A percentile compares a stretch with the other conserved stretches of the same genome.
Conservation (phyloP, 2,113 vertebrate species). For the Hemiscyllium ocellatum region DNA sequence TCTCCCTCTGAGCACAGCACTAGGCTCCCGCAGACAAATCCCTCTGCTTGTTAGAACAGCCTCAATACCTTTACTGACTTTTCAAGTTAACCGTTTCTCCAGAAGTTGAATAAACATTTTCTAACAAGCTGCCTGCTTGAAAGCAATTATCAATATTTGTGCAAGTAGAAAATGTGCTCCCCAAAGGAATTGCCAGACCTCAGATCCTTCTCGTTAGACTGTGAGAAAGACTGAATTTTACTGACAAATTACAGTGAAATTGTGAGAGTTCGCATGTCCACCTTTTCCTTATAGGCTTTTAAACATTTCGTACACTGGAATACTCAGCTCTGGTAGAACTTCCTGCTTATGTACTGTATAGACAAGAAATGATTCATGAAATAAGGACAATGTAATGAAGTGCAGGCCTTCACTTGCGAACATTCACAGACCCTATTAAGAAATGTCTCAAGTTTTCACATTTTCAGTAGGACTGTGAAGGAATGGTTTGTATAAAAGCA, state of each 20-base stretch:
- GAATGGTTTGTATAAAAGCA: background rate
- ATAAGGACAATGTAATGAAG: background rate
- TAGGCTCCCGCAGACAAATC: background rate
- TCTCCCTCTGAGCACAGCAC: background rate
- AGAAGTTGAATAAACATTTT: background rate
- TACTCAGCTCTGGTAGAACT: background rate
- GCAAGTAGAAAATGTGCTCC: background rate
- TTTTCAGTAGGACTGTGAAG: background rate
- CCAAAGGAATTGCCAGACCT: background rate
- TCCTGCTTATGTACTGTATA: background rate
- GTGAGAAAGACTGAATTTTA: background rate
- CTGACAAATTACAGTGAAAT: background rate
- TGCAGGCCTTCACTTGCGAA: background rate
- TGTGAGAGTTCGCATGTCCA: background rate
- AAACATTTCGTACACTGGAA: background rate
- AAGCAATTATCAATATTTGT: background rate
- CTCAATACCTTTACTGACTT: background rate
- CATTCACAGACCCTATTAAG: background rate
- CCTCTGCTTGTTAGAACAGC: constrained; percentile 39
- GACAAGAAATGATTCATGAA: background rate
- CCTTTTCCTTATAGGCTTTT: background rate
- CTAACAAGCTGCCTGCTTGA: background rate
- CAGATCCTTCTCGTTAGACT: background rate
- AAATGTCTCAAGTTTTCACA: background rate
- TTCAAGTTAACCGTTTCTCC: background rate